These are phyloP conservation scores for Cinara cedri DNA, from an alignment of 2,888 invertebrate species.

Conservation along the genomic window DNA sequence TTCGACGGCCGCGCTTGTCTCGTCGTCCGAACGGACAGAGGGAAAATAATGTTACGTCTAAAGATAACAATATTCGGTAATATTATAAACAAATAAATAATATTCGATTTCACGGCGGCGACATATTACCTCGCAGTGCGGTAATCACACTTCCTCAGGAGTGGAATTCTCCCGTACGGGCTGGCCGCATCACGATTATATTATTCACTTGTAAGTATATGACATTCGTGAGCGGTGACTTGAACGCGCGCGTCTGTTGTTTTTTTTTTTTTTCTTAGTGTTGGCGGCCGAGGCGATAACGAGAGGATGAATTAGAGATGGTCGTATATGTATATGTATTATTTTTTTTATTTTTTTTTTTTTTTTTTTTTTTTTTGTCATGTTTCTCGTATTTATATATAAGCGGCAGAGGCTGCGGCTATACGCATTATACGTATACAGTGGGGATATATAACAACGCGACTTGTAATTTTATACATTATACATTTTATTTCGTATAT, in stretches of 20 bases:
- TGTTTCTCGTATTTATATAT: conserved; percentile 1
- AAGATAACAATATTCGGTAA: too few relatives aligned
- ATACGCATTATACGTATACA: too few relatives aligned
- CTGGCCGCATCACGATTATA: conserved; percentile 33
- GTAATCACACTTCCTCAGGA: neutral
- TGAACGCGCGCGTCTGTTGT: conserved; percentile 6
- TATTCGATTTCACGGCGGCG: neutral
- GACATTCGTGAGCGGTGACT: conserved; percentile 15
- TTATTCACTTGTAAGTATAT: conserved; percentile 6
- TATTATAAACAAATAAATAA: neutral
- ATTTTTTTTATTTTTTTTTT: too few relatives aligned
- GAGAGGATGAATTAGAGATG: conserved; percentile 13
- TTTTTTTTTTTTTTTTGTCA: neutral
- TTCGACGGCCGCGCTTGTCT: neutral
- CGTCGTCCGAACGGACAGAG: neutral
- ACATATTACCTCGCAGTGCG: neutral
- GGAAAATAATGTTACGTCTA: too few relatives aligned
- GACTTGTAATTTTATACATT: neutral
- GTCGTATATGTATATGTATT: neutral
- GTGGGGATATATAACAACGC: conserved; percentile 11
- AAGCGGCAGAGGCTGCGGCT: neutral
- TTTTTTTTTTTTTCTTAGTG: too few relatives aligned
- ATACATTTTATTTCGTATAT: conserved; percentile 1
- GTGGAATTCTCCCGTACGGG: neutral
- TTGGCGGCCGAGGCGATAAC: conserved; percentile 20